These are phyloP conservation scores for Stratiomys singularior DNA, from an alignment of 2,888 invertebrate species.

Conservation along the genomic window DNA sequence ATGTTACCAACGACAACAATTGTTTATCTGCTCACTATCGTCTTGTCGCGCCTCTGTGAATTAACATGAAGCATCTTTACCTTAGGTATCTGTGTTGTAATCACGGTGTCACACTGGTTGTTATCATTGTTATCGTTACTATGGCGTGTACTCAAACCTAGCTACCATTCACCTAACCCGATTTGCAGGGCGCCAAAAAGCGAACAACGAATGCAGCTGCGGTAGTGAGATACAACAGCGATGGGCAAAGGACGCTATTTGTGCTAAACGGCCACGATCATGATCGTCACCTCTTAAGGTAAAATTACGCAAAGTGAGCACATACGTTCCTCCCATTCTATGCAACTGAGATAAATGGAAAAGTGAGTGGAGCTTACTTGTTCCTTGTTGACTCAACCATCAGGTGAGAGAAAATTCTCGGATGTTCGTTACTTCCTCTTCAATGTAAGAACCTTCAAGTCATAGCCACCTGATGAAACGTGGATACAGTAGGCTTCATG, in stretches of 20 bases:
- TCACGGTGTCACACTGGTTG: slow-evolving; percentile 6
- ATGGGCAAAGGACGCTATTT: slow-evolving; percentile 1
- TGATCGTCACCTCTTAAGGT: slow-evolving; percentile 47
- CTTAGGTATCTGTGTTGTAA: slow-evolving; percentile 5
- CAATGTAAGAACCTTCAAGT: background rate
- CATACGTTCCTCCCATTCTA: background rate
- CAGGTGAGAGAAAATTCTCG: no score
- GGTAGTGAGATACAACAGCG: no score
- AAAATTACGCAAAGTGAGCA: slow-evolving; percentile 48
- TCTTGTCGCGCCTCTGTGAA: background rate
- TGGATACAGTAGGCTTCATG: background rate
- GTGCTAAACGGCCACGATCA: slow-evolving; percentile 48
- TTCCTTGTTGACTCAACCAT: background rate
- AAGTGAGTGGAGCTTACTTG: background rate
- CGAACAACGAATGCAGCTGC: background rate
- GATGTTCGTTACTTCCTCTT: background rate
- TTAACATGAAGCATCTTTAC: slow-evolving; percentile 12
- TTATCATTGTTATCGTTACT: slow-evolving; percentile 42
- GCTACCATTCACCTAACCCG: background rate
- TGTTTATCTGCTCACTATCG: background rate
- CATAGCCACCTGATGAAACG: background rate
- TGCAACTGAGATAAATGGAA: background rate
- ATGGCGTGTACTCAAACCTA: background rate
- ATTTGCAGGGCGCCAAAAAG: slow-evolving; percentile 36
- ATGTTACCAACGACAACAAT: slow-evolving; percentile 23